Base-by-base conservation (phyloP, 2,113 vertebrate species). In the Perca schrenkii region DNA sequence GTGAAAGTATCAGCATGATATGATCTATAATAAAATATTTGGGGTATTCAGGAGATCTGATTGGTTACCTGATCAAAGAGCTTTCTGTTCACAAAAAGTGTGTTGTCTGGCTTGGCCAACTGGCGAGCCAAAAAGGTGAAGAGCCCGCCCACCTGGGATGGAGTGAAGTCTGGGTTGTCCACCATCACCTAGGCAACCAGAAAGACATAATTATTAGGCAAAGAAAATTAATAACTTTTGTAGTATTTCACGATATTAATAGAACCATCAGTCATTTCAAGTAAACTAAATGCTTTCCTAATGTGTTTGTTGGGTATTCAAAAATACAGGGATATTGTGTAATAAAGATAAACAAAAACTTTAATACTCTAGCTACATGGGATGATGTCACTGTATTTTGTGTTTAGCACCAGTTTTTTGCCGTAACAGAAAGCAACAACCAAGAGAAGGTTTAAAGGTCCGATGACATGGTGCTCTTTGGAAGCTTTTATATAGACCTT, bases 51-150 rank as follows among this genome's bases (percentile, higher is more conserved):
- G 31, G 8, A 16, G 16, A 52, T 52, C 34, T 46, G 21, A 61
- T 6, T 36, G 25, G 25, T 94, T 90, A 96, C 98, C 97, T 99
- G 98, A 88, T 99, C 98, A 93, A 99, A 99, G 61, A 99, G 96
- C 0, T 97, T 98, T 92, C 98, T 96, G 95, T 99, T 99, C 56
- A 99, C 98, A 94, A 99, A 99, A 21, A 99, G 94, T 0, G 98
- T 99, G 86, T 99, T 99, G 94, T 99, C 97, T 17, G 98, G 98
- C 56, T 99, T 99, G 85, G 98, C 98, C 0, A 99, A 92, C 92
- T 99, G 98, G 25, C 98, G 96, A 17, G 98, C 98, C 58, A 99
- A 94, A 82, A 99, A 99, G 10, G 98, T 99, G 75, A 99, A 99
- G 72, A 99, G 98, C 62, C 97, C 98, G 19, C 98, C 98, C 46